These are phyloP conservation scores for Psilopogon haemacephalus DNA, from an alignment of 2,113 vertebrate species.

Conservation along the genomic window DNA sequence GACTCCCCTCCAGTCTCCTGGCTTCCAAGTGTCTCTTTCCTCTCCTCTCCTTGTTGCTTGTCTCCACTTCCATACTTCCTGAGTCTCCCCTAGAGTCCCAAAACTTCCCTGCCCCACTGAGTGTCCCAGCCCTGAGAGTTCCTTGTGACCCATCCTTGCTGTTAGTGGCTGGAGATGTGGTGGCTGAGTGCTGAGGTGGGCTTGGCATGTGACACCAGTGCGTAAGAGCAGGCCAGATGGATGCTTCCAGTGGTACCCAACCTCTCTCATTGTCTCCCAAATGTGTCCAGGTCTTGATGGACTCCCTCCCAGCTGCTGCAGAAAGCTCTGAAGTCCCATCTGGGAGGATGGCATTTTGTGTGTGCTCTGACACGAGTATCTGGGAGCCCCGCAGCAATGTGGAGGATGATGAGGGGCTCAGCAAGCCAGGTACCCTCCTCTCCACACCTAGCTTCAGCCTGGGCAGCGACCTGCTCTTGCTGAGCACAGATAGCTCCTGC, in stretches of 20 bases:
- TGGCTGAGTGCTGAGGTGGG: neutral
- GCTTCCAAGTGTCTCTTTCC: neutral
- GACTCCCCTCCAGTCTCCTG: neutral
- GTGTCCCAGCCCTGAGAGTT: neutral
- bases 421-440: neutral
- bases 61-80: neutral
- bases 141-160: fast-evolving
- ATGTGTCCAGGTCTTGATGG: neutral
- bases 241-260: neutral
- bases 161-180: neutral
- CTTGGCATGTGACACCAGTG: fast-evolving
- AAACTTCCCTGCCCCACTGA: fast-evolving
- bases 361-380: neutral
- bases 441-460: neutral
- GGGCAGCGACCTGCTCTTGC: neutral
- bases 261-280: neutral
- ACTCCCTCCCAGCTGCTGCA: neutral
- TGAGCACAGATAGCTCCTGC: neutral
- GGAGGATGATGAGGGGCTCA: neutral
- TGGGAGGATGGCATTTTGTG: fast-evolving
- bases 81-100: neutral
- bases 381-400: fast-evolving
- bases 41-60: neutral
- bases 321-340: fast-evolving
- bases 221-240: neutral